phyloP scores from a whole-genome alignment of 2,797 vertebrate species.

The Taeniopygia guttata region DNA sequence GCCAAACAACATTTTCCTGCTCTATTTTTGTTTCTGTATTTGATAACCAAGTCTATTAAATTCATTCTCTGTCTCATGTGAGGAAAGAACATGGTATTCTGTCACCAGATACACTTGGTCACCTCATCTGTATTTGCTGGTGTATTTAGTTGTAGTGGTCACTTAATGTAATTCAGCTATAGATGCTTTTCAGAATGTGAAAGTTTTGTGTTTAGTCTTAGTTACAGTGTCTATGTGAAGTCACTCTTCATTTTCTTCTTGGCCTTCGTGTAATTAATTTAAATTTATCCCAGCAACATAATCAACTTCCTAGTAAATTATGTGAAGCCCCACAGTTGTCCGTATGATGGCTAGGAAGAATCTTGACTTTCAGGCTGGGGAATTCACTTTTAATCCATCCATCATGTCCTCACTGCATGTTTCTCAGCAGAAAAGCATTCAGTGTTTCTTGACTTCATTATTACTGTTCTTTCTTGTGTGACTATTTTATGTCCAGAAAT shows the following conservation, averaged over 20 bases:
- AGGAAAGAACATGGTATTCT: background rate
- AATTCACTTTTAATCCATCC: background rate
- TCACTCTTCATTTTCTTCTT: background rate
- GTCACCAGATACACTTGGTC: background rate
- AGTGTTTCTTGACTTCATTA: background rate
- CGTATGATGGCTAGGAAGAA: background rate
- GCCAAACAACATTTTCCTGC: background rate
- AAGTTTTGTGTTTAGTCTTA: background rate
- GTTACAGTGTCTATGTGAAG: background rate
- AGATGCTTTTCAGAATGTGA: background rate
- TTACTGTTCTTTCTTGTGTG: background rate
- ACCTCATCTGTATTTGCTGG: background rate
- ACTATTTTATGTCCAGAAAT: background rate
- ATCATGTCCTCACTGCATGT: background rate
- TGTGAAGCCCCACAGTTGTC: background rate
- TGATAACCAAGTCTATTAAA: background rate
- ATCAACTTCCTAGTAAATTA: background rate
- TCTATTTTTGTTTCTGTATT: background rate
- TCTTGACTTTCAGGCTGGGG: background rate
- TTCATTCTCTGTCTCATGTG: background rate
- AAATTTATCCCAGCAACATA: background rate
- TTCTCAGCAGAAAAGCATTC: background rate
- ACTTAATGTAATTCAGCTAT: background rate
- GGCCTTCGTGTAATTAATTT: background rate
- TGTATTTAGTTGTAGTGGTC: rapidly evolving